Percentiles rank a stretch among this genome's conserved stretches.
phyloP scores from a whole-genome alignment of 2,113 vertebrate species.

The Donacobius atricapilla region DNA sequence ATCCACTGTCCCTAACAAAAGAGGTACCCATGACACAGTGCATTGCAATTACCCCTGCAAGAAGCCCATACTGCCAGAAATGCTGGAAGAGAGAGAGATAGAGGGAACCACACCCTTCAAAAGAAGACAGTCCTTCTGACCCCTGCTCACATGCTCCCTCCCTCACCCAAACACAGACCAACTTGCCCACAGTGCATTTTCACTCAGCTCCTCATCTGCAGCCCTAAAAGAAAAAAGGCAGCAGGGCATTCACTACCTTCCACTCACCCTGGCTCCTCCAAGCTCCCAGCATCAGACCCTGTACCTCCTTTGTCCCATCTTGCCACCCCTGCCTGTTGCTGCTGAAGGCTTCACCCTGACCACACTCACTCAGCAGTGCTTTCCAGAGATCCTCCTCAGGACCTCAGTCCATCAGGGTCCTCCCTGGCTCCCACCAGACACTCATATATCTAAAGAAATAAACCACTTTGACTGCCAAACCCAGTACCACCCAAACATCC shows the following conservation, averaged over 20 bases:
- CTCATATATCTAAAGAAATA: not conserved
- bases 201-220: not conserved
- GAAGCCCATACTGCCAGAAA: not conserved
- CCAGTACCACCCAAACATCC: not conserved
- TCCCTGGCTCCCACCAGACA: accelerated
- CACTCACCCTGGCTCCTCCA: not conserved
- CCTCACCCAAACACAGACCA: not conserved
- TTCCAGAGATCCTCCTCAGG: not conserved
- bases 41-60: not conserved
- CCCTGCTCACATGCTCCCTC: not conserved
- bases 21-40: not conserved
- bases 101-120: not conserved
- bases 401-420: not conserved
- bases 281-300: not conserved
- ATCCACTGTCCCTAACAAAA: not conserved
- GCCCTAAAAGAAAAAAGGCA: not conserved
- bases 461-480: not conserved
- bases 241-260: not conserved
- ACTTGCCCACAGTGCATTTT: not conserved
- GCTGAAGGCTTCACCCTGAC: not conserved
- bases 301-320: not conserved
- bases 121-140: not conserved
- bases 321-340: not conserved
- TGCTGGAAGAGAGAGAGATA: not conserved
- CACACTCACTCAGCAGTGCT: not conserved